Conservation (phyloP, 2,888 invertebrate genomes). For the Drosophila anceps region DNA sequence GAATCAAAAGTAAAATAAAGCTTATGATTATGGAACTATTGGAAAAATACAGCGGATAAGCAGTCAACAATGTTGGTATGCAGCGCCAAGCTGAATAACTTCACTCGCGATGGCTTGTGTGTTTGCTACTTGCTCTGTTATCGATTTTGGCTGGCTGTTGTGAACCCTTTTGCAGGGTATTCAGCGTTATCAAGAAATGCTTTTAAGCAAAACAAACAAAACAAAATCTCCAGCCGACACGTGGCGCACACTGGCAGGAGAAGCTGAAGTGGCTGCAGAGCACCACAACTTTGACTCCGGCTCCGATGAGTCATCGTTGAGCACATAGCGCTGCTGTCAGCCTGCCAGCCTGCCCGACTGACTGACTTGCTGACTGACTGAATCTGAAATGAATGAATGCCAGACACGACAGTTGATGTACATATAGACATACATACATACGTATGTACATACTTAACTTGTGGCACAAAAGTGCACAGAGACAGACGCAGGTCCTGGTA, state of each 20-base stretch:
- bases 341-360: conserved; percentile 1
- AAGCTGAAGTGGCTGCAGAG: neutral
- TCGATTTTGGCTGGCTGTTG: conserved; percentile 3
- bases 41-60: neutral
- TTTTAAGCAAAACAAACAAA: conserved; percentile 69
- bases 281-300: conserved; percentile 2
- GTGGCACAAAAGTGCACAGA: conserved; percentile 53
- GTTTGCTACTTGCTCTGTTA: neutral
- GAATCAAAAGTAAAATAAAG: too few relatives aligned
- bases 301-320: conserved; percentile 59
- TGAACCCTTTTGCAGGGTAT: conserved; percentile 36
- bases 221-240: conserved; percentile 40
- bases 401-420: conserved; percentile 29
- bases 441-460: conserved; percentile 63
- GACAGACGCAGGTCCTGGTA: neutral
- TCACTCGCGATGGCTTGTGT: neutral
- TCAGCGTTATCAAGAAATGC: conserved; percentile 61
- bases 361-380: conserved; percentile 32
- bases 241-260: conserved; percentile 37
- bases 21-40: too few relatives aligned
- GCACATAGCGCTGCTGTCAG: conserved; percentile 5
- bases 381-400: conserved; percentile 45
- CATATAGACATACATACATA: conserved; percentile 1
- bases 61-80: neutral
- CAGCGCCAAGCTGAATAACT: neutral